These are phyloP conservation scores for Theropithecus gelada DNA, from an alignment of 2,113 vertebrate species.

Conservation along the genomic window DNA sequence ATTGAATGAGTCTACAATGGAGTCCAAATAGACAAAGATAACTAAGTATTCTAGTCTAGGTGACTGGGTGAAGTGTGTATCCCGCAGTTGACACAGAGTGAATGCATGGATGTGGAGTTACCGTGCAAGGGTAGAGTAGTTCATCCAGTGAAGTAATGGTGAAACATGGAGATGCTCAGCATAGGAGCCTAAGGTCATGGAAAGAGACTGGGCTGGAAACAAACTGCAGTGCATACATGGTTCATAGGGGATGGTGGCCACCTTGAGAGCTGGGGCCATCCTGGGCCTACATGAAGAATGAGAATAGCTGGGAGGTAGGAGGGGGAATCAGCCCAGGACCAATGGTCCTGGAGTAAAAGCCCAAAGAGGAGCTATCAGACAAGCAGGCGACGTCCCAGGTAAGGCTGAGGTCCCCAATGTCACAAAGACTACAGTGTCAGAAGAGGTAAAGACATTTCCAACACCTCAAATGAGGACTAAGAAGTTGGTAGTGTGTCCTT, in stretches of 20 bases:
- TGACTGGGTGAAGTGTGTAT: background rate
- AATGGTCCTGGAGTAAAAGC: background rate
- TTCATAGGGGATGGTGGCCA: background rate
- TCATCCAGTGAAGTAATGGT: accelerated
- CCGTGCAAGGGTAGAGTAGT: accelerated
- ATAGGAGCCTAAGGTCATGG: background rate
- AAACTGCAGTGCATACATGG: accelerated
- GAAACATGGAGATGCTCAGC: too few species aligned
- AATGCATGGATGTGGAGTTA: accelerated
- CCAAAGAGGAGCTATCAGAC: too few species aligned
- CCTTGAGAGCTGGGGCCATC: background rate
- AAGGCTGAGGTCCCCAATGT: background rate
- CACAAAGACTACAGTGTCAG: too few species aligned
- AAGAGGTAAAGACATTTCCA: background rate
- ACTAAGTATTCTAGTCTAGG: background rate
- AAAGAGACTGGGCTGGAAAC: background rate
- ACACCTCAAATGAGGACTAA: accelerated
- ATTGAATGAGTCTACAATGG: background rate
- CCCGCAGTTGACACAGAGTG: accelerated
- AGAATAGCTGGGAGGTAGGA: background rate
- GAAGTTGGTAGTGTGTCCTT: accelerated
- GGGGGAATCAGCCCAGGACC: too few species aligned
- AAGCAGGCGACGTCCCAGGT: accelerated
- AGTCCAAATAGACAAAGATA: too few species aligned
- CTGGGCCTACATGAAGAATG: background rate